Conservation (phyloP, 2,113 vertebrate genomes). For the Carettochelys insculpta region DNA sequence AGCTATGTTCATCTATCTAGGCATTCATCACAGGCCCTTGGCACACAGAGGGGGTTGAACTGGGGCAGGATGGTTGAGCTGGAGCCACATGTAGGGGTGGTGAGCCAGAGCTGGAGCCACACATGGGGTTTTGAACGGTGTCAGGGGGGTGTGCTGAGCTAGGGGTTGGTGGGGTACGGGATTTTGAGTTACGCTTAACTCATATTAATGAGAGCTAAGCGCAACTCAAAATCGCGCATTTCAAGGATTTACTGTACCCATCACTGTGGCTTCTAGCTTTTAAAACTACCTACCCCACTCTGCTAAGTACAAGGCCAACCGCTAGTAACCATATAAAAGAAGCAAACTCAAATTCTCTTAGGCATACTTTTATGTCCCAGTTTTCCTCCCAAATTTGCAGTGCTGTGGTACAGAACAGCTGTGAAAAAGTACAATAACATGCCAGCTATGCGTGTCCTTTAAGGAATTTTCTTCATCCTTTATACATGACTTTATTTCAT, state of each 20-base stretch:
- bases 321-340: neutral
- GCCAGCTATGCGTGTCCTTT: neutral
- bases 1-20: neutral
- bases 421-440: neutral
- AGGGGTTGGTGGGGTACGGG: too few relatives aligned
- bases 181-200: too few relatives aligned
- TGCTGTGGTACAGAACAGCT: neutral
- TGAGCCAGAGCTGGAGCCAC: too few relatives aligned
- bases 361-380: neutral
- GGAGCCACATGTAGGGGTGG: too few relatives aligned
- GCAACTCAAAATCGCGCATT: too few relatives aligned
- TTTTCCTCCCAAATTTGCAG: accelerated
- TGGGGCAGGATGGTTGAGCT: too few relatives aligned
- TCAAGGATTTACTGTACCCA: too few relatives aligned
- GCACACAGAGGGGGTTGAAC: too few relatives aligned
- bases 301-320: neutral
- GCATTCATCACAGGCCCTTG: neutral
- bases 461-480: neutral
- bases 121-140: too few relatives aligned
- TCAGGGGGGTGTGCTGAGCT: too few relatives aligned
- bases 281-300: neutral
- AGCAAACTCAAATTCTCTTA: neutral
- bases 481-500: neutral
- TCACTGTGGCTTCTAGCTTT: neutral
- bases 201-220: too few relatives aligned